Evolutionary conservation across 2,113 vertebrate genomes (phyloP), one percentile per base, ranked within the genome.

Genomic region (Electrona antarctica): DNA sequence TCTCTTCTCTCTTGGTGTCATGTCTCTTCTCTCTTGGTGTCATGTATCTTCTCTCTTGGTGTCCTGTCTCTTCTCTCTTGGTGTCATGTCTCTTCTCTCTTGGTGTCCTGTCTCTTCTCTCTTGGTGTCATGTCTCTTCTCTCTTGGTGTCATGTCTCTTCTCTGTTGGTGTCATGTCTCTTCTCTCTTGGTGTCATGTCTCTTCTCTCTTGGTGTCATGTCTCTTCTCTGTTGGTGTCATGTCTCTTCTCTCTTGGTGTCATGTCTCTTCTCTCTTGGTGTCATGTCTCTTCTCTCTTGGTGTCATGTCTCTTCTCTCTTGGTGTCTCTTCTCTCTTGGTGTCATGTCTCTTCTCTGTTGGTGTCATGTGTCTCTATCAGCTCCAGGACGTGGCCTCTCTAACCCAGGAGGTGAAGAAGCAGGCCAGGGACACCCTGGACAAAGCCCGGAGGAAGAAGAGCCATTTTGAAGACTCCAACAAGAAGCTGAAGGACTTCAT

Each of bases 401-500:
- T 93, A 76, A 94, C 94, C 0, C 89, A 78, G 21, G 89, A 93
- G 10, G 92, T 90, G 6, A 95, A 92, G 75, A 91, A 81, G 21
- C 85, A 83, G 78, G 93, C 94, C 0, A 90, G 88, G 78, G 85
- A 89, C n/a, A 91, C 85, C 0, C 83, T 96, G 86, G 79, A 66
- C 28, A 92, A 82, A 63, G 94, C 95, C 0, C 87, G 89, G 75
- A 88, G 88, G 0, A 89, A 94, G 62, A 95, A 93, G 65, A 83
- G 88, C 0, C 4, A 52, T 0, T 92, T 95, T 7, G 92, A 94
- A 67, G 92, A 89, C 13, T 92, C 90, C 0, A 93, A 94, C 0
- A 90, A 92, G 7, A 86, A 91, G 50, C 91, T 97, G 6, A 92
- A 94, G 69, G 88, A 93, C 52, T 94, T 95, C 66, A 94, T 96